These are phyloP conservation scores for Montipora cactus DNA, from an alignment of 64 coral and sea anemone genomes.

Conservation along the genomic window DNA sequence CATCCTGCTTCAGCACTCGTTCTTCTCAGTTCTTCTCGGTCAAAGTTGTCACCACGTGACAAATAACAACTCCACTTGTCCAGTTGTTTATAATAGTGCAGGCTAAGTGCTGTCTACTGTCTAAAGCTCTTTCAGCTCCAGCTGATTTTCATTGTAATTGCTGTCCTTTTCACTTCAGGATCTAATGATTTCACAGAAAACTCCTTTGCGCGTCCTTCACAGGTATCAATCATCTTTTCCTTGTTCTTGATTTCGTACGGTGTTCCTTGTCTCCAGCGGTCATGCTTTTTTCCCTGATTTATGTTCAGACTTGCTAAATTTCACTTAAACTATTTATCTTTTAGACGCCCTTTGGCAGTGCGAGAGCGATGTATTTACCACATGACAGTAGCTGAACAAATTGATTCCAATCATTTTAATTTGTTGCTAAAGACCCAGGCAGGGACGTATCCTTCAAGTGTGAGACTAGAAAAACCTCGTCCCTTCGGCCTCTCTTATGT, in stretches of 20 bases:
- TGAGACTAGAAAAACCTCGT: too few relatives aligned
- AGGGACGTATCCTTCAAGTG: slow-evolving; percentile 92
- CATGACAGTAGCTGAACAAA: slow-evolving; percentile 68
- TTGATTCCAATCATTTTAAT: slow-evolving; percentile 80
- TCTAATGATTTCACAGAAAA: slow-evolving; percentile 84
- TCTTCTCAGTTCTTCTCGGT: too few relatives aligned
- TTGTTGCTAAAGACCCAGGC: slow-evolving; percentile 91
- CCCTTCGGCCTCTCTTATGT: too few relatives aligned
- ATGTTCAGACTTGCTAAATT: not conserved
- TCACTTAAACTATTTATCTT: not conserved
- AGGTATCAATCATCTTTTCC: slow-evolving; percentile 36
- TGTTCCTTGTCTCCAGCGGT: not conserved
- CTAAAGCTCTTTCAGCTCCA: not conserved
- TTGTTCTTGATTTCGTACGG: not conserved
- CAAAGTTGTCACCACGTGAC: too few relatives aligned
- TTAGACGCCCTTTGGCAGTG: slow-evolving; percentile 87
- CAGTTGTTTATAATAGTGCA: too few relatives aligned
- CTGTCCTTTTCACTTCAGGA: slow-evolving; percentile 53
- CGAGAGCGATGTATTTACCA: slow-evolving; percentile 75
- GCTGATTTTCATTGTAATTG: not conserved
- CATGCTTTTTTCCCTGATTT: not conserved
- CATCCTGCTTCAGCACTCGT: too few relatives aligned
- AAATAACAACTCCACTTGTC: too few relatives aligned
- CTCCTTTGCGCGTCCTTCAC: slow-evolving; percentile 92
- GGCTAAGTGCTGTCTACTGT: not conserved